phyloP scores from a whole-genome alignment of 2,888 invertebrate species.

The Lepidochitona cinerea region DNA sequence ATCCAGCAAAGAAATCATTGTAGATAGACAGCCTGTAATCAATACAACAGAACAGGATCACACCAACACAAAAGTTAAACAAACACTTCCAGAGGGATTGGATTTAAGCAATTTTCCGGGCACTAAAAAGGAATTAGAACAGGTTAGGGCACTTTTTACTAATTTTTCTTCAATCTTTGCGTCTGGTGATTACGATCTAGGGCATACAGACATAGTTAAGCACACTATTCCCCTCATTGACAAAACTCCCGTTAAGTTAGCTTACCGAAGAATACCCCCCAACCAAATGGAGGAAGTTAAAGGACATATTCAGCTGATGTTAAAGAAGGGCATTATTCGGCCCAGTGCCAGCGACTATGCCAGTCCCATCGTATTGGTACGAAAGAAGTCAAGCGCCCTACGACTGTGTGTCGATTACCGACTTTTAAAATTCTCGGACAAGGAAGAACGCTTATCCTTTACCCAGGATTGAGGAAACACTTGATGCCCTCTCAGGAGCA shows the following conservation, averaged over 20 bases:
- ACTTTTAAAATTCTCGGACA: neutral
- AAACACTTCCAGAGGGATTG: no score
- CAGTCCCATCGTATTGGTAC: neutral
- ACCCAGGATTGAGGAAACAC: conserved; percentile 6
- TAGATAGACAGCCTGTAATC: no score
- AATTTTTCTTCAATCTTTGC: no score
- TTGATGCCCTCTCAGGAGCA: conserved; percentile 7
- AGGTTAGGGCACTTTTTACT: no score
- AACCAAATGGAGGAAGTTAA: conserved; percentile 6
- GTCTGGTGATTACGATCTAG: neutral
- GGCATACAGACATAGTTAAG: neutral
- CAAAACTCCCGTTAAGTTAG: neutral
- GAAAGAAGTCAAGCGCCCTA: conserved; percentile 2
- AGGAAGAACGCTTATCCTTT: conserved; percentile 10
- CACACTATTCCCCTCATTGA: neutral
- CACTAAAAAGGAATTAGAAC: no score
- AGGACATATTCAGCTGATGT: neutral
- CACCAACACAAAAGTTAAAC: no score
- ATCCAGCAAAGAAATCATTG: no score
- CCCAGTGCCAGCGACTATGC: neutral
- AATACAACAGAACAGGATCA: no score
- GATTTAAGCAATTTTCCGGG: no score
- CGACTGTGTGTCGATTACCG: conserved; percentile 11
- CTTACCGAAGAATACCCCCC: conserved; percentile 4
- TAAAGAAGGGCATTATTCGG: neutral